These are phyloP conservation scores for Montipora capitata DNA, from an alignment of 92 coral and sea anemone genomes.

Conservation along the genomic window DNA sequence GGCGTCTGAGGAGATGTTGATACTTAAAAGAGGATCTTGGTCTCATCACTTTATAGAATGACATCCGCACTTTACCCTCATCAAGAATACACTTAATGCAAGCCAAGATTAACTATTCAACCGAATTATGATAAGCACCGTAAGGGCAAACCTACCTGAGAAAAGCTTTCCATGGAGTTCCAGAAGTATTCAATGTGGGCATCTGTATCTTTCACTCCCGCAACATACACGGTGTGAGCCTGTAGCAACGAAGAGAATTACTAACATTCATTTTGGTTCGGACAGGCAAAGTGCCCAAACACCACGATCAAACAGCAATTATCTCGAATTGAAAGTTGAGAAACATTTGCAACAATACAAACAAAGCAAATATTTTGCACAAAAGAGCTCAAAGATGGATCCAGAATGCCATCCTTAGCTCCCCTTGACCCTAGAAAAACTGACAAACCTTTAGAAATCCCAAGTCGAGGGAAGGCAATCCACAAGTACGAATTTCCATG, in stretches of 20 bases:
- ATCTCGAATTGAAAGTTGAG: too few relatives aligned
- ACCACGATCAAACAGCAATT: too few relatives aligned
- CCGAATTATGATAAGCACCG: too few relatives aligned
- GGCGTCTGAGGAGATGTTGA: neutral
- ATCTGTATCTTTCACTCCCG: constrained; percentile 94
- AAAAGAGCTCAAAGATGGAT: neutral
- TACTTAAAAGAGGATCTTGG: too few relatives aligned
- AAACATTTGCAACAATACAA: too few relatives aligned
- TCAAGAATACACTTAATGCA: neutral
- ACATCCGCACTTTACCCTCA: neutral
- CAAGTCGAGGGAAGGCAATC: constrained; percentile 91
- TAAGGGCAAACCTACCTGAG: constrained; percentile 74
- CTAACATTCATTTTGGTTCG: too few relatives aligned
- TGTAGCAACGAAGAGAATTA: neutral
- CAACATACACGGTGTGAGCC: constrained; percentile 98
- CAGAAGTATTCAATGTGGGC: constrained; percentile 96
- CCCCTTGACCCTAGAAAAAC: neutral
- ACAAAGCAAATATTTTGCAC: too few relatives aligned
- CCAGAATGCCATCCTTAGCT: neutral
- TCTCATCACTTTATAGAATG: too few relatives aligned
- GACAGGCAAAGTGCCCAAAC: too few relatives aligned
- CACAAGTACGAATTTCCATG: constrained; percentile 96
- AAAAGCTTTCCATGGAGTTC: constrained; percentile 91
- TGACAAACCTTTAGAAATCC: constrained; percentile 95
- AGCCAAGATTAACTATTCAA: neutral